phyloP scores from a whole-genome alignment of 1,140 invertebrate species.

The Theocolax elegans region DNA sequence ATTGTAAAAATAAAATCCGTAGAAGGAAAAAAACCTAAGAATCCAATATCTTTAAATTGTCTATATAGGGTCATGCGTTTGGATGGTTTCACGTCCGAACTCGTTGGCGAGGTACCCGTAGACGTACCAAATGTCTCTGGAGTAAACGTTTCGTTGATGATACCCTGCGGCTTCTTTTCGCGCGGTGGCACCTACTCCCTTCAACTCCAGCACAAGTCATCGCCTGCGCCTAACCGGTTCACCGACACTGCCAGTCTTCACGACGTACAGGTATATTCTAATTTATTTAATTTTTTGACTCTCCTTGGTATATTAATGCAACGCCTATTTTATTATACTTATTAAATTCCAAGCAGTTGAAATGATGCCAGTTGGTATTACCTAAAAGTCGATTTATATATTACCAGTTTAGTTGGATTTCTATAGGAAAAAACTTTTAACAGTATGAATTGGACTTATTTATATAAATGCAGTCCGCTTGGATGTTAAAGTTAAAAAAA shows the following conservation, averaged over 20 bases:
- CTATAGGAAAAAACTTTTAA: too few relatives aligned
- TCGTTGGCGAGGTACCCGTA: constrained; percentile 59
- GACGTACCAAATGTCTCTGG: constrained; percentile 48
- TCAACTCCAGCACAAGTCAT: constrained; percentile 62
- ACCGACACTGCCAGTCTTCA: constrained; percentile 52
- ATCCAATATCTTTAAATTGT: too few relatives aligned
- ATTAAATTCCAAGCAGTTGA: too few relatives aligned
- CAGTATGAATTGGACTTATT: too few relatives aligned
- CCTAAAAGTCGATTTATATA: too few relatives aligned
- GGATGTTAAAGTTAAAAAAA: too few relatives aligned
- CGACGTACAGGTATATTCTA: constrained; percentile 59
- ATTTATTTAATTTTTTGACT: too few relatives aligned
- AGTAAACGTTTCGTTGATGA: constrained; percentile 64
- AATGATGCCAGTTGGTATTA: too few relatives aligned
- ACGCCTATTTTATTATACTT: too few relatives aligned
- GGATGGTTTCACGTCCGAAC: constrained; percentile 60
- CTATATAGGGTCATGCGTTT: constrained; percentile 57
- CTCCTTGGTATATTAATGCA: too few relatives aligned
- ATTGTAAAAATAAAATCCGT: neutral
- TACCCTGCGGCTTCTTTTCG: constrained; percentile 78
- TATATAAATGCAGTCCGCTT: too few relatives aligned
- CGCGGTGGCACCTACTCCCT: constrained; percentile 71
- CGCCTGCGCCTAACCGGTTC: constrained; percentile 54
- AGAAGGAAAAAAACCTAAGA: neutral
- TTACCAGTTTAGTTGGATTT: too few relatives aligned